Evolutionary conservation across 2,797 vertebrate species (phyloP), one percentile per base, ranked within the genome.

Genomic region (Lepilemur ruficaudatus): DNA sequence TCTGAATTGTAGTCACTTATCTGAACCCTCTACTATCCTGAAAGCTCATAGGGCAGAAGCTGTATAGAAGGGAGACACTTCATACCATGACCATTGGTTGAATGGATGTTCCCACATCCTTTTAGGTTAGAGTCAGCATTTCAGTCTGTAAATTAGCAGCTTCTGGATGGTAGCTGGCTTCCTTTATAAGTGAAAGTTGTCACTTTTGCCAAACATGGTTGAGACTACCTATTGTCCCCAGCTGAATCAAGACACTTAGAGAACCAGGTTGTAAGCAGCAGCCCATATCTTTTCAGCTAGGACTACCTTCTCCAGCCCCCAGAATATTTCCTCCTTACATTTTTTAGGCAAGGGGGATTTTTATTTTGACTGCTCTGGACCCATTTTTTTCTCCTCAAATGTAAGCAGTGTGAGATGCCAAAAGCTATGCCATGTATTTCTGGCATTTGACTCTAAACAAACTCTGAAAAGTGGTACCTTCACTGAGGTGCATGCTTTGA

Each of bases 351-450:
- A 30, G 9, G 35, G 20, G 82, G 28, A 70, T 50, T 94, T 95
- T 94, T 78, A 88, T 90, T 92, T 87, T 94, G 50, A 95, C n/a
- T 63, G 2, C 38, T 93, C 18, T 94, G 32, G 84, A 50, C 25
- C 52, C 35, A 22, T 70, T 85, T 89, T 90, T 86, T 32, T 4
- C 48, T 30, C 59, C 41, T 80, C 72, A 69, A 9, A 50, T 30
- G 14, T 48, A 85, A 63, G 55, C 32, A 43, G 35, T 23, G 15
- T 38, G 38, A 48, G 55, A 14, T 84, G 52, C 32, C 78, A 89
- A 59, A 92, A 73, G 6, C 61, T 78, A 46, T 23, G 43, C 69
- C 8, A 2, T 80, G 18, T 91, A 17, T 5, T 80, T 92, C 57
- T 84, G 20, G 23, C 48, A 32, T 57, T 69, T 59, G 55, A 63